Evolutionary conservation across 2,113 vertebrate species (phyloP).

Genomic region (Meriones unguiculatus): DNA sequence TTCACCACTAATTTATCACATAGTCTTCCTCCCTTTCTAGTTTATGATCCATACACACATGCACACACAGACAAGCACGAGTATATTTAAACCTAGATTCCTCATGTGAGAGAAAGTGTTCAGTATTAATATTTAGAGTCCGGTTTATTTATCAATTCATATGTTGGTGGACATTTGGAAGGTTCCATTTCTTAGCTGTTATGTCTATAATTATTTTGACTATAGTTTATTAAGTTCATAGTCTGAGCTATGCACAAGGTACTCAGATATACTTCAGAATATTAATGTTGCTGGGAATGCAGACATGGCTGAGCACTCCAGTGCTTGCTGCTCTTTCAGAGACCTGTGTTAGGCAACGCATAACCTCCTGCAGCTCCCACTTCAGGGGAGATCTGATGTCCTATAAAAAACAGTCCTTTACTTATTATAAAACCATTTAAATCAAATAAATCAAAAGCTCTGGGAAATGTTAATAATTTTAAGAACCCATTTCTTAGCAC

Average conservation of each 20-base stretch:
- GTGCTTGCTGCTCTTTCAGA: background rate
- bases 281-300: background rate
- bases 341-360: background rate
- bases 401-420: background rate
- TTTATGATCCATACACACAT: background rate
- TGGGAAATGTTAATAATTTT: background rate
- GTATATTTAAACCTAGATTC: background rate
- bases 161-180: background rate
- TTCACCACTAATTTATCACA: too few relatives aligned
- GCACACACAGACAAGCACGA: background rate
- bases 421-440: background rate
- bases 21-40: background rate
- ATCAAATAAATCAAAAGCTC: background rate
- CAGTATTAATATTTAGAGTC: background rate
- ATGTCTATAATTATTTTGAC: background rate
- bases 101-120: background rate
- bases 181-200: background rate
- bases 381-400: background rate
- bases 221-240: background rate
- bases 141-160: background rate
- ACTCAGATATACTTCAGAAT: background rate
- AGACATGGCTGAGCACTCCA: background rate
- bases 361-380: background rate
- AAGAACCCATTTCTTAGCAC: background rate
- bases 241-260: background rate